A percentile compares a stretch with the other conserved stretches of the same genome.
These are phyloP conservation scores for Penaeus japonicus DNA, from an alignment of 1,140 invertebrate genomes.

Conservation along the genomic window DNA sequence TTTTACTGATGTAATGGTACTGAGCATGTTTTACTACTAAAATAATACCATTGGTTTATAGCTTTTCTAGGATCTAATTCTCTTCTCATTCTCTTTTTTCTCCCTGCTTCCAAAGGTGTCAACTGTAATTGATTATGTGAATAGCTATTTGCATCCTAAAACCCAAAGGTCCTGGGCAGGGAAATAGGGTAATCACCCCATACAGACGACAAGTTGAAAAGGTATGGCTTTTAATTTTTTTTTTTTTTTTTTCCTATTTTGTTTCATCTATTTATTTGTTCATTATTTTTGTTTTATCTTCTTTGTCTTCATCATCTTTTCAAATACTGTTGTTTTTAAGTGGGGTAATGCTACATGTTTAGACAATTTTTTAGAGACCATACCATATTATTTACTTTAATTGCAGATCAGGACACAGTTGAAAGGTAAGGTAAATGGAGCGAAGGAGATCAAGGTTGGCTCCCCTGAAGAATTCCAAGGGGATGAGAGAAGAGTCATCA, in stretches of 20 bases:
- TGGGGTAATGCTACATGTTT: too few relatives aligned
- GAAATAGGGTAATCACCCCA: constrained; percentile 93
- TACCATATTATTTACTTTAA: not conserved
- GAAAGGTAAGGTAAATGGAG: not conserved
- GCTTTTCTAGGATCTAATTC: too few relatives aligned
- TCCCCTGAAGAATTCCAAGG: constrained; percentile 97
- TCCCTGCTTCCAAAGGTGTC: constrained; percentile 36
- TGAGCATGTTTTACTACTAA: too few relatives aligned
- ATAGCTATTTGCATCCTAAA: constrained; percentile 71
- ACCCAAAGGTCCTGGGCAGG: constrained; percentile 66
- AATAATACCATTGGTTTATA: too few relatives aligned
- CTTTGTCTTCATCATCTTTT: too few relatives aligned
- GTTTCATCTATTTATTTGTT: too few relatives aligned
- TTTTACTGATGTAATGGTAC: too few relatives aligned
- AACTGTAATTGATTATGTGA: constrained; percentile 72
- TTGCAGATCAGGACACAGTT: constrained; percentile 16
- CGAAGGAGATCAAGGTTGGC: constrained; percentile 73
- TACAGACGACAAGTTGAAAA: constrained; percentile 88
- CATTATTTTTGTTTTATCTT: too few relatives aligned
- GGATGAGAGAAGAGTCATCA: constrained; percentile 85
- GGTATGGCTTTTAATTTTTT: constrained; percentile 2
- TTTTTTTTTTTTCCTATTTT: too few relatives aligned
- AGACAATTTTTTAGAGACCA: not conserved
- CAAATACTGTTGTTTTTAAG: too few relatives aligned
- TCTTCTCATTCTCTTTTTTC: not conserved